phyloP scores from a whole-genome alignment of 2,888 invertebrate genomes.

The Tiphia femorata region DNA sequence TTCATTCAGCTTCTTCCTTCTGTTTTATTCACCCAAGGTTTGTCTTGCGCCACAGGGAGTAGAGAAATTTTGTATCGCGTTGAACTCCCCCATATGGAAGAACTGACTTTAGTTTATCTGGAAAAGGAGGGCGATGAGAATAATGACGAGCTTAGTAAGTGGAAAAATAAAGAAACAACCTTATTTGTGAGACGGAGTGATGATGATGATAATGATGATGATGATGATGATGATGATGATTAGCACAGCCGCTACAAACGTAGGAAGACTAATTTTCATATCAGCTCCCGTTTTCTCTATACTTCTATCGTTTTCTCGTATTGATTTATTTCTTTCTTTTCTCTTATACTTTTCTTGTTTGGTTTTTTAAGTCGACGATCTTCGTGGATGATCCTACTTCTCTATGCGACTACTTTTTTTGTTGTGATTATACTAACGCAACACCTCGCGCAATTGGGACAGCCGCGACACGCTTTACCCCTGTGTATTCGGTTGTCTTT shows the following conservation, averaged over 20 bases:
- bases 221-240: no score
- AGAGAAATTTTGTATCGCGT: conserved; percentile 93
- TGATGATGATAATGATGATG: no score
- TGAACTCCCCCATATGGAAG: conserved; percentile 94
- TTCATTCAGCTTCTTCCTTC: conserved; percentile 17
- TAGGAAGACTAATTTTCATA: no score
- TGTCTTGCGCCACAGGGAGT: conserved; percentile 67
- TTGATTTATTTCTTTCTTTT: no score
- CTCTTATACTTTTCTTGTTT: no score
- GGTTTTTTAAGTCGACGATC: no score
- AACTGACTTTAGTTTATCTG: conserved; percentile 94
- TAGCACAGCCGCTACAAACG: no score
- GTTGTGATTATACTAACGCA: no score
- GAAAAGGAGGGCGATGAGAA: conserved; percentile 81
- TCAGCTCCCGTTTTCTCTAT: no score
- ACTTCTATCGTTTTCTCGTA: no score
- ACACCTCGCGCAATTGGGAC: conserved; percentile 49
- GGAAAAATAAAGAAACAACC: conserved; percentile 25
- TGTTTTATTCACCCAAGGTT: conserved; percentile 47
- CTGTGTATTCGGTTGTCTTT: conserved; percentile 37
- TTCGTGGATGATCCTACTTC: no score
- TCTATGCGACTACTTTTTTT: no score
- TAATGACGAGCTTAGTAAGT: conserved; percentile 68
- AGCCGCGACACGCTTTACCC: conserved; percentile 47
- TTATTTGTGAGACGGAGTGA: conserved; percentile 38